Base-by-base conservation (phyloP, 2,113 vertebrate species). In the Planiliza haematocheilus region DNA sequence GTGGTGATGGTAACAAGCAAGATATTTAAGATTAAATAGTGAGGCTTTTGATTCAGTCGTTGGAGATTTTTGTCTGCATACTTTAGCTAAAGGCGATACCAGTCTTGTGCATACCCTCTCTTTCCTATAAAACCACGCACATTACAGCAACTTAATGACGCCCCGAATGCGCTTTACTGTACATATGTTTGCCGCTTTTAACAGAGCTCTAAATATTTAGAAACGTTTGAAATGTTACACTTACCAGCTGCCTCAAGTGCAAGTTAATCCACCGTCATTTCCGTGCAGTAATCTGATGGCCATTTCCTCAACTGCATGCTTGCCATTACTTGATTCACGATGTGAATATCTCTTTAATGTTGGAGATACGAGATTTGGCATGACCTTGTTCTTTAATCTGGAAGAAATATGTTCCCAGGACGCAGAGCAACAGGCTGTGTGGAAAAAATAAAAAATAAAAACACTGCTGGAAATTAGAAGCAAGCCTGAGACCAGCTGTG, bases 371-470 rank as follows among this genome's bases (percentile, higher is more conserved):
- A 69, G 67, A 79, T 86, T 70, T 59, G 56, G 46, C 38, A 14
- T 82, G 71, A 82, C 76, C 68, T 66, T 60, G 30, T 83, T 77
- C 60, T 77, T 64, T 86, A 85, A 85, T 84, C 83, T 80, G 65
- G 21, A 42, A 68, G 43, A 83, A 80, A 75, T 70, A 69, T 84
- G 65, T 52, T 86, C 56, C 39, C 42, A 43, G 62, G 56, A 59
- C 8, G 3, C 41, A 48, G 63, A 70, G 74, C 63, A 70, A 79
- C 79, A 75, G 72, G 70, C 69, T 72, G 50, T 17, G 39, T 10
- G 34, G 3, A 8, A 21, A 7, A 14, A 17, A 11, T 7, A n/a
- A 18, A 16, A 43, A 48, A 61, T n/a, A n/a, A 17, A 24, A 36
- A 9, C 20, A 37, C 45, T 18, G 17, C 66, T 34, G 50, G 56